Percentiles rank a stretch among this genome's conserved stretches.
These are phyloP conservation scores for Philantomba maxwellii DNA, from an alignment of 2,113 vertebrate genomes.

Conservation along the genomic window DNA sequence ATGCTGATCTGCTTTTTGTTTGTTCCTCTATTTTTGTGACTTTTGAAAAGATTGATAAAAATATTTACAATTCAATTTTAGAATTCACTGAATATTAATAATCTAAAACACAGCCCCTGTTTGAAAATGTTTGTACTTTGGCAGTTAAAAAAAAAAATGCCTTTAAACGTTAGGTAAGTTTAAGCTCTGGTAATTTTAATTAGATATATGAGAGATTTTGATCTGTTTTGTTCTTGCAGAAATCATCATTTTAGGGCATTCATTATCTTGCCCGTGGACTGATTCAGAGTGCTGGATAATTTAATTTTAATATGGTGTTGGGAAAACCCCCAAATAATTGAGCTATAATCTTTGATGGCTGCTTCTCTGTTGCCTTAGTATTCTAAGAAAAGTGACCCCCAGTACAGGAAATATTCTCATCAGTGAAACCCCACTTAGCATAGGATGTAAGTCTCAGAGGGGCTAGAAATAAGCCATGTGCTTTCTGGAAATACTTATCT, in stretches of 20 bases:
- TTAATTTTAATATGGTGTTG: background rate
- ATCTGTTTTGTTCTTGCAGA: constrained; percentile 39
- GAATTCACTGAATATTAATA: background rate
- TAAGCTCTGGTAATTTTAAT: constrained; percentile 22
- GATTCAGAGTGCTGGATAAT: constrained; percentile 13
- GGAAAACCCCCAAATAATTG: background rate
- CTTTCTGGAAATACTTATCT: background rate
- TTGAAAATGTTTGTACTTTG: background rate
- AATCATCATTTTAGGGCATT: constrained; percentile 47
- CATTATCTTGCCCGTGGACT: constrained; percentile 45
- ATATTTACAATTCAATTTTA: background rate
- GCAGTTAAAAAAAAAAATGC: background rate
- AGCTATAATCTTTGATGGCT: background rate
- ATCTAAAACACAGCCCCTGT: background rate
- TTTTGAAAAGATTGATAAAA: background rate
- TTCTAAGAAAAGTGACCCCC: constrained; percentile 45
- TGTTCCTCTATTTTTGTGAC: background rate
- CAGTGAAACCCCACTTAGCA: background rate
- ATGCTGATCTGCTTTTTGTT: background rate
- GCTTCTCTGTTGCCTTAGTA: background rate
- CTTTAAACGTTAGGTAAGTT: constrained; percentile 10
- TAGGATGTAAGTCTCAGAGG: background rate
- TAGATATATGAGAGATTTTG: constrained; percentile 15
- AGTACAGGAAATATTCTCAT: constrained; percentile 27
- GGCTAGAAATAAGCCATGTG: background rate